Percentiles rank a stretch among this genome's conserved stretches.
Evolutionary conservation across 2,797 vertebrate species (phyloP).

Genomic region (Micrastur ruficollis): DNA sequence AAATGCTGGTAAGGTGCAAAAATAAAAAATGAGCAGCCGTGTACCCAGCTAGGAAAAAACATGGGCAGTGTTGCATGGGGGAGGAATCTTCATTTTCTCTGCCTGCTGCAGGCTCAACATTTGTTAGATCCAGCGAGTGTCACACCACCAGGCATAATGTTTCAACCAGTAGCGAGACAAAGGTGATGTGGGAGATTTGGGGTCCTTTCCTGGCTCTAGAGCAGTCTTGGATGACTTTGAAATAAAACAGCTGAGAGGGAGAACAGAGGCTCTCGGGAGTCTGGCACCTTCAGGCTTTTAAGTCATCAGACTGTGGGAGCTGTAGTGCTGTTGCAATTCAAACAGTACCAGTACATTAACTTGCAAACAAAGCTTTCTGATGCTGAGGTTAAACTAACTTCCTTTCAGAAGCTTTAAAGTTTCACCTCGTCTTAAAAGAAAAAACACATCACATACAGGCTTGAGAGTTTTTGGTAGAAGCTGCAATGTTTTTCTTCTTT

Average conservation of each 20-base stretch:
- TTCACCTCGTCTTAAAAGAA: background rate
- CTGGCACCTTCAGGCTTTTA: background rate
- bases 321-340: conserved; percentile 14
- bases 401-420: conserved; percentile 37
- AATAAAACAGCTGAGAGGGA: background rate
- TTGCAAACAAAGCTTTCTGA: conserved; percentile 44
- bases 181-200: background rate
- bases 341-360: background rate
- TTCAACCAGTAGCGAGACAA: background rate
- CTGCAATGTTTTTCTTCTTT: background rate
- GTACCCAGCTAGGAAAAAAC: background rate
- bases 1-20: background rate
- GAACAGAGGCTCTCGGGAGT: background rate
- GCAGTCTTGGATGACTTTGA: background rate
- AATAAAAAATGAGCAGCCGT: background rate
- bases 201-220: background rate
- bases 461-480: background rate
- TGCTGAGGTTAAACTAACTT: conserved; percentile 42
- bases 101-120: background rate
- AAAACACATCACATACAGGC: background rate
- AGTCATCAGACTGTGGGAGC: background rate
- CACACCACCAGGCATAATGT: background rate
- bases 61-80: accelerated
- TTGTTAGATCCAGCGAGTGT: background rate
- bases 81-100: background rate